Percentiles rank a stretch among this genome's conserved stretches.
Evolutionary conservation across 2,888 invertebrate species (phyloP).

Genomic region (Pandemis corylana): DNA sequence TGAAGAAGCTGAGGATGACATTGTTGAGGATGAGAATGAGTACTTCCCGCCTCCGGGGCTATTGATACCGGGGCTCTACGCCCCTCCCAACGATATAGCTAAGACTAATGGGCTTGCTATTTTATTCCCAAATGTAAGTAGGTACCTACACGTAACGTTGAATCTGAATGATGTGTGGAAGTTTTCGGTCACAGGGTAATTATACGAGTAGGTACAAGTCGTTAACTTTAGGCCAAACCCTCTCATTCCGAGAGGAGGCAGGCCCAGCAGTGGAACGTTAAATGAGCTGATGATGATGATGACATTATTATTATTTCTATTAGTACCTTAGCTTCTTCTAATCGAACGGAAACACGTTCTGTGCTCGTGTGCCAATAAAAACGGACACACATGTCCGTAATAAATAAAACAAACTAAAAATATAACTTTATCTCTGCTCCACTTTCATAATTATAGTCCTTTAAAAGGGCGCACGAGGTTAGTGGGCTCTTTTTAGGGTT

Average conservation of each 20-base stretch:
- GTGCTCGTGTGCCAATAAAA: background rate
- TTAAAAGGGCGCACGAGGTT: background rate
- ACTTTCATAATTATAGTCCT: background rate
- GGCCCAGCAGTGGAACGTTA: too few relatives aligned
- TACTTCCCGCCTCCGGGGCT: conserved; percentile 73
- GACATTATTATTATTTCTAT: too few relatives aligned
- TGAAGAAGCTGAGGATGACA: conserved; percentile 47
- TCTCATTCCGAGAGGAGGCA: too few relatives aligned
- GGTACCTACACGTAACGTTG: background rate
- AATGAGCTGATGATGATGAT: too few relatives aligned
- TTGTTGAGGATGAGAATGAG: conserved; percentile 65
- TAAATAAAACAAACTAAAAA: conserved; percentile 1
- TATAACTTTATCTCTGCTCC: background rate
- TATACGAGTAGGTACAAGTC: too few relatives aligned
- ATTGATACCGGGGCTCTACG: conserved; percentile 73
- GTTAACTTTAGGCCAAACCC: too few relatives aligned
- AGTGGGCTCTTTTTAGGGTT: background rate
- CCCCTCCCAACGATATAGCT: conserved; percentile 75
- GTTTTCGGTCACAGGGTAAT: too few relatives aligned
- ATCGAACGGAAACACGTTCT: background rate
- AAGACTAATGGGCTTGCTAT: conserved; percentile 74
- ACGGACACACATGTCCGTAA: background rate
- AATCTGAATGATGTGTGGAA: too few relatives aligned
- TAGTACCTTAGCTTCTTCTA: background rate
- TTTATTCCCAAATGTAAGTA: conserved; percentile 68